Evolutionary conservation across 2,888 invertebrate genomes (phyloP).

Genomic region (Zeuzera pyrina): DNA sequence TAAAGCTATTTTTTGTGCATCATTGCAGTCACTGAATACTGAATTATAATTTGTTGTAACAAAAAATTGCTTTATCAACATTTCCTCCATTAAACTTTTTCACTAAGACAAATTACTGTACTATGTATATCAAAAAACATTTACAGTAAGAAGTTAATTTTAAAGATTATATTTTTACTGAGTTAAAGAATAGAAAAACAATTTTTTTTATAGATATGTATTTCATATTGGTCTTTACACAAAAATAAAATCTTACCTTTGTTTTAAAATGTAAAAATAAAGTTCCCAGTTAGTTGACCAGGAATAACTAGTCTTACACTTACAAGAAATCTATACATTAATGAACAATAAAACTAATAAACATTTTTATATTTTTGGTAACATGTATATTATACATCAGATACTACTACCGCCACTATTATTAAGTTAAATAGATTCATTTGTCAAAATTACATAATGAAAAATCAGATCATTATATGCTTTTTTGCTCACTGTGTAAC

Average conservation of each 20-base stretch:
- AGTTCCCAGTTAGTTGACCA: slow-evolving; percentile 47
- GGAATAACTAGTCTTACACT: slow-evolving; percentile 65
- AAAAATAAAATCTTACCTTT: slow-evolving; percentile 65
- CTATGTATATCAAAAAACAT: too few species aligned
- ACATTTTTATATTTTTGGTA: slow-evolving; percentile 62
- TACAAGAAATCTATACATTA: slow-evolving; percentile 56
- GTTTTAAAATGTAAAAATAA: slow-evolving; percentile 66
- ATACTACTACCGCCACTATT: slow-evolving; percentile 4
- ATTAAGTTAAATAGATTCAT: not conserved
- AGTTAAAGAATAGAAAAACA: too few species aligned
- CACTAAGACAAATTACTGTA: too few species aligned
- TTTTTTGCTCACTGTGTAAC: too few species aligned
- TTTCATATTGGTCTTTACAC: slow-evolving; percentile 68
- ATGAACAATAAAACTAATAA: slow-evolving; percentile 53
- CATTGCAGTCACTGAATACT: too few species aligned
- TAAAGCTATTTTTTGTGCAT: too few species aligned
- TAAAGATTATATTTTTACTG: too few species aligned
- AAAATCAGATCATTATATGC: too few species aligned
- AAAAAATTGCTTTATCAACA: too few species aligned
- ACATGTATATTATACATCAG: slow-evolving; percentile 51
- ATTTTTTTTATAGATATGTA: slow-evolving; percentile 54
- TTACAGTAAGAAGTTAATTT: too few species aligned
- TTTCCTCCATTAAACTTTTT: too few species aligned
- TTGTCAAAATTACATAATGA: not conserved
- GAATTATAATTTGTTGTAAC: too few species aligned